Evolutionary conservation across 1,140 invertebrate genomes (phyloP), one percentile per base, ranked within the genome.

Genomic region (Riptortus pedestris): DNA sequence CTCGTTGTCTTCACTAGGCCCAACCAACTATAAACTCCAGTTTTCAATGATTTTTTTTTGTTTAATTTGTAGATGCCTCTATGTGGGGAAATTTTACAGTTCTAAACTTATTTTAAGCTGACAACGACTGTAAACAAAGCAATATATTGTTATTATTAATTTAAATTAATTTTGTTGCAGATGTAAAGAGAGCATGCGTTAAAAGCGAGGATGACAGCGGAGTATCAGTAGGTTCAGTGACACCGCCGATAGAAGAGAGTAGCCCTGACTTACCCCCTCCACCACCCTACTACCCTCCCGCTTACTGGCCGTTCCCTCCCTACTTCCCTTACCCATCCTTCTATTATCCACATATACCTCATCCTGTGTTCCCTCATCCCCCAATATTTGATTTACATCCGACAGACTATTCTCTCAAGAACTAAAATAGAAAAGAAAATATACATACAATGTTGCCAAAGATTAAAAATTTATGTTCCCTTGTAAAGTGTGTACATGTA

Each of bases 161-260:
- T 31, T 33, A 18, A 2, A 12, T 31, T 59, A 1, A 2, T 59
- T 33, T 14, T 59, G 29, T 14, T 14, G 26, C 57, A 59, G 57
- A 29, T 22, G 9, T n/a, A 16, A 59, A 59, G 22, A 59, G 33
- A 59, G 7, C 33, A 1, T 59, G 57, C 18, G 18, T 38, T 4
- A 38, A 57, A 51, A 20, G 43, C 38, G 31, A 60, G 38, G 67
- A 62, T 51, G 67, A 65, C 22, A 57, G 60, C 33, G 61, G 64
- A 22, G 27, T 65, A 22, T 65, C 64, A 18, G 66, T 67, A 14
- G 52, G 63, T 18, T 58, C 64, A 9, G 64, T 38, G 24, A 51
- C 67, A n/a, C 51, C 64, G 45, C 64, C 67, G 31, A 62, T 66
- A 27, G 65, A 26, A 28, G 65, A 33, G 28, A 28, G 11, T 22